Evolutionary conservation across 1,140 invertebrate genomes (phyloP), one percentile per base, ranked within the genome.

Genomic region (Drosophila lacertosa): DNA sequence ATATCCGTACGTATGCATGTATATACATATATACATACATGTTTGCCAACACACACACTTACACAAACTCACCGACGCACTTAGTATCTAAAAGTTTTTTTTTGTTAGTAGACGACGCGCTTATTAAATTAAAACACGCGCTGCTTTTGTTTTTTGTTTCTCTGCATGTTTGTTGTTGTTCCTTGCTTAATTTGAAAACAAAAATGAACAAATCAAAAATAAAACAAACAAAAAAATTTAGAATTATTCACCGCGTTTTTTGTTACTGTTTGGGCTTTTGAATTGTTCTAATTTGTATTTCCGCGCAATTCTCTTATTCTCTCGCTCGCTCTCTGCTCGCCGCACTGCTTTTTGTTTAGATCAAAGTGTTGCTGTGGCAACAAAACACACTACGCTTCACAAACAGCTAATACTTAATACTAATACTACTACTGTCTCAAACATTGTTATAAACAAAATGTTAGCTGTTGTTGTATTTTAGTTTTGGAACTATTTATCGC

Each of bases 41-140:
- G 44, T 42, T 78, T 55, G 42, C 48, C 57, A 57, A 47, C 37
- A 68, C 42, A 64, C 51, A 57, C 64, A 62, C 22, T 59, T 54
- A 37, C 57, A 54, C 59, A 55, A 60, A 65, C 40, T 78, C 53
- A 60, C 74, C 42, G 44, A 57, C 39, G n/a, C 72, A 79, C 51
- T 73, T 86, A 67, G 81, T 81, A 84, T 84, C 80, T 86, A 84
- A 69, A 86, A 69, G 64, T 72, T 66, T 50, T 65, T 72, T 60
- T 26, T 81, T 74, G 62, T 79, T 80, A 62, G 66, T 60, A 62
- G 73, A 75, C 58, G 35, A 63, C 69, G 64, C 73, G 58, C 69
- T 81, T 81, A 74, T 83, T 84, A 77, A 62, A 72, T 72, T 69
- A 68, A 72, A 75, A 74, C 78, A 81, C 73, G 69, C 78, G 78